Base-by-base conservation (phyloP, 1,140 invertebrate genomes). In the Ooceraea biroi region DNA sequence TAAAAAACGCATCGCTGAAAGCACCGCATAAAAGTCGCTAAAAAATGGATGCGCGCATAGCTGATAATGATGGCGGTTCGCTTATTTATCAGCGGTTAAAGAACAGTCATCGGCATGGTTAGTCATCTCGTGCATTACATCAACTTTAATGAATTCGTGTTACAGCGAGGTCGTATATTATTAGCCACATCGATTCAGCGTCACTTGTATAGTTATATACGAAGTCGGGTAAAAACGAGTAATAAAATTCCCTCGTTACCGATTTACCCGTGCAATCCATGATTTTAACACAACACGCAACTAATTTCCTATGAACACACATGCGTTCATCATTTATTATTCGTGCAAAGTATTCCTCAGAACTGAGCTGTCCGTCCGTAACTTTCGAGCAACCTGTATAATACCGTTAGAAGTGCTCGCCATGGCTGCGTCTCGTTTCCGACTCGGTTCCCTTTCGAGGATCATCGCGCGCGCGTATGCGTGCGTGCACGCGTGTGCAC, bases 61-160 rank as follows among this genome's bases (percentile, higher is more conserved):
- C 17, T 46, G 36, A 69, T 14, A 63, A 80, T 30, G 65, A 69
- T 69, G 30, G 41, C 48, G 19, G 41, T 55, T 68, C n/a, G 19
- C n/a, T 80, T 46, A 44, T 44, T 80, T 46, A 19, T 44, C 50
- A 48, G 41, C 8, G 48, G 11, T 30, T 36, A 5, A 36, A 25
- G 36, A 25, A 73, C 52, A 73, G 63, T 78, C 76, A 78, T 78
- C 63, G n/a, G n/a, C n/a, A 36, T 4, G 27, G 50, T 80, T 80
- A 80, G 63, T 80, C 76, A 80, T 57, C 17, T 12, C 48, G 0
- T 11, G 76, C 65, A 17, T 80, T 76, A 48, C 78, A 50, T 82
- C 78, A 50, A 82, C 76, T 69, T 80, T 80, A 71, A 80, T 80
- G 65, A 80, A 71, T 71, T 71, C 65, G 65, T 65, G 50, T 80